Evolutionary conservation across 2,113 vertebrate species (phyloP).

Genomic region (Pelvicachromis taeniatus): DNA sequence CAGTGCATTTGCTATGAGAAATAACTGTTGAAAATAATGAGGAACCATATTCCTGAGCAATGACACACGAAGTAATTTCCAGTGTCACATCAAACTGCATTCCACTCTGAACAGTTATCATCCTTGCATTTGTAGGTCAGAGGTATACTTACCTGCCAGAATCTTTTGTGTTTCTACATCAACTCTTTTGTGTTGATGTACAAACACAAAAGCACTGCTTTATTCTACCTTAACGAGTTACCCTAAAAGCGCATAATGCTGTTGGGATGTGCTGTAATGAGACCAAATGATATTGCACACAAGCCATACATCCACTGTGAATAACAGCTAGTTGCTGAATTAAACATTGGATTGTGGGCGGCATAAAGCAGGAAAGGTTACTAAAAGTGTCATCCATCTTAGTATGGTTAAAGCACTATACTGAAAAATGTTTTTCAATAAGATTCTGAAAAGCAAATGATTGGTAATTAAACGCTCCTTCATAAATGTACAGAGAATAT

Average conservation of each 20-base stretch:
- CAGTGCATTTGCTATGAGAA: conserved; percentile 6
- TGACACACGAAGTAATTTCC: not conserved
- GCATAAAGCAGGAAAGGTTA: not conserved
- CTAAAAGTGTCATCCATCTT: not conserved
- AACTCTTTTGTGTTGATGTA: not conserved
- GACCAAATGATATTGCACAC: not conserved
- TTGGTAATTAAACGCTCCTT: not conserved
- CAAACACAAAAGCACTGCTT: not conserved
- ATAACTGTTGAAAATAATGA: conserved; percentile 8
- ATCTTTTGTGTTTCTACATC: not conserved
- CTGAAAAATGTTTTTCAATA: not conserved
- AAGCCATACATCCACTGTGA: not conserved
- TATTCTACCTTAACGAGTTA: not conserved
- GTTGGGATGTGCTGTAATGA: not conserved
- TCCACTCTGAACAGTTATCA: not conserved
- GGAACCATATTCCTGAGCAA: not conserved
- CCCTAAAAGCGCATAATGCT: not conserved
- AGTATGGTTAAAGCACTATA: not conserved
- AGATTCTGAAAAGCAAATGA: not conserved
- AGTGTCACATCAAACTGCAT: not conserved
- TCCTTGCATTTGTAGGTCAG: not conserved
- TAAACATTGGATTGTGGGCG: not conserved
- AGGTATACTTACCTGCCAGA: not conserved
- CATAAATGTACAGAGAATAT: not conserved
- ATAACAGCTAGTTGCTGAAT: conserved; percentile 2